Conservation (phyloP, 1,140 invertebrate genomes). For the Aporrectodea caliginosa region DNA sequence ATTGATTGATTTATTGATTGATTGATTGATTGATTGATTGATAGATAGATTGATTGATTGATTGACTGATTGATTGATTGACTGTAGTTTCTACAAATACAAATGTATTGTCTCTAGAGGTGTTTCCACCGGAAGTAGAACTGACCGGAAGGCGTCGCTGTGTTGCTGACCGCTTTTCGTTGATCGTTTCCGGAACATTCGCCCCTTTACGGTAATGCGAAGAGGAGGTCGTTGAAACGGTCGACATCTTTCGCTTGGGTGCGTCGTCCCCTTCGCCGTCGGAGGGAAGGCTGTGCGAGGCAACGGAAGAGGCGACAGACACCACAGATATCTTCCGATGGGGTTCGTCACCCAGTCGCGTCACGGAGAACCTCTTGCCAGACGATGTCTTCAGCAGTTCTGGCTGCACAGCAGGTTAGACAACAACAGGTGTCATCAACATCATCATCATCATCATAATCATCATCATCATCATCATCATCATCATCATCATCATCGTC, state of each 20-base stretch:
- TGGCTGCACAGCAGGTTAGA: no score
- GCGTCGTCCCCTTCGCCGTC: background rate
- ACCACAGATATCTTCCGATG: background rate
- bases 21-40: no score
- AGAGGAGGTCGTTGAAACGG: background rate
- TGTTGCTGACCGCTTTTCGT: no score
- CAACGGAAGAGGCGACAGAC: background rate
- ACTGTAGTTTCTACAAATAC: no score
- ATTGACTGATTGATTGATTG: no score
- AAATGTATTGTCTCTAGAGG: no score
- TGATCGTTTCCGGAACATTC: background rate
- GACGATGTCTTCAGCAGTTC: background rate
- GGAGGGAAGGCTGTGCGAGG: no score
- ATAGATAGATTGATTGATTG: no score
- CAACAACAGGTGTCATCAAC: background rate
- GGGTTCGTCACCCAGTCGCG: background rate
- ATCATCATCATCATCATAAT: background rate
- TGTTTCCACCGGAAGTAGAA: no score
- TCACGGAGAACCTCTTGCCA: background rate
- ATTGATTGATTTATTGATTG: no score
- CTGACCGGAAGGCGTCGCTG: no score
- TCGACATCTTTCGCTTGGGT: background rate
- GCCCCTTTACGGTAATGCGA: background rate
- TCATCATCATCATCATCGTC: constrained; percentile 20
- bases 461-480: constrained; percentile 13